These are phyloP conservation scores for Acrobasis repandana DNA, from an alignment of 2,888 invertebrate genomes.

Conservation along the genomic window DNA sequence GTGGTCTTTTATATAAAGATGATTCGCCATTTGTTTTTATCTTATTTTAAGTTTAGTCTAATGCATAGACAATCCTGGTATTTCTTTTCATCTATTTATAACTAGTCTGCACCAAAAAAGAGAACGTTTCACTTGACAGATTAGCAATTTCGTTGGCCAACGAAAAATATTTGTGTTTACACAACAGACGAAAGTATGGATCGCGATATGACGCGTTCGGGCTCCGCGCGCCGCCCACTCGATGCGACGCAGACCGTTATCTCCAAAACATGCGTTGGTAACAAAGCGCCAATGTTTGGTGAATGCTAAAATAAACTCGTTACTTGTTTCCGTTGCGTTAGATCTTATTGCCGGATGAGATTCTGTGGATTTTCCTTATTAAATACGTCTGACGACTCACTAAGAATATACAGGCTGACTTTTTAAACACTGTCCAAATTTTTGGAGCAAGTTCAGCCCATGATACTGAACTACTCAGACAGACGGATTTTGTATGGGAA, in stretches of 20 bases:
- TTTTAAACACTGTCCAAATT: too few species aligned
- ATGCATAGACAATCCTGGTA: too few species aligned
- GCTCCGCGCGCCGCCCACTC: slow-evolving; percentile 12
- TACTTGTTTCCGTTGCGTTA: neutral
- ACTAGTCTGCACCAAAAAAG: neutral
- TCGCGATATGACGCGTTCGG: slow-evolving; percentile 5
- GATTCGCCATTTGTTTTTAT: too few species aligned
- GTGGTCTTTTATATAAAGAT: too few species aligned
- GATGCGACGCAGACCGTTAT: slow-evolving; percentile 10
- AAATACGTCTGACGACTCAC: too few species aligned
- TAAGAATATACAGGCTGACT: too few species aligned
- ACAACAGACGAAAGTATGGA: slow-evolving; percentile 13
- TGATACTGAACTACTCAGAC: too few species aligned
- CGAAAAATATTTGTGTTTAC: neutral
- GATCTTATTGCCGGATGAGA: slow-evolving; percentile 1
- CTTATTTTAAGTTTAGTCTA: too few species aligned
- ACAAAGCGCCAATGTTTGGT: slow-evolving; percentile 10
- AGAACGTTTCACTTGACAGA: neutral
- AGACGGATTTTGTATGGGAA: too few species aligned
- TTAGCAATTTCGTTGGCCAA: neutral
- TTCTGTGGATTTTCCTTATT: neutral
- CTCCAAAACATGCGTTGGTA: slow-evolving; percentile 5
- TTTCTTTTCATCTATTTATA: too few species aligned
- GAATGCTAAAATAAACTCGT: neutral
- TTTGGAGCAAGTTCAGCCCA: too few species aligned